Percentiles rank a stretch among this genome's conserved stretches.
Conservation (phyloP, 2,888 invertebrate species). For the Drosophila anomelani region DNA sequence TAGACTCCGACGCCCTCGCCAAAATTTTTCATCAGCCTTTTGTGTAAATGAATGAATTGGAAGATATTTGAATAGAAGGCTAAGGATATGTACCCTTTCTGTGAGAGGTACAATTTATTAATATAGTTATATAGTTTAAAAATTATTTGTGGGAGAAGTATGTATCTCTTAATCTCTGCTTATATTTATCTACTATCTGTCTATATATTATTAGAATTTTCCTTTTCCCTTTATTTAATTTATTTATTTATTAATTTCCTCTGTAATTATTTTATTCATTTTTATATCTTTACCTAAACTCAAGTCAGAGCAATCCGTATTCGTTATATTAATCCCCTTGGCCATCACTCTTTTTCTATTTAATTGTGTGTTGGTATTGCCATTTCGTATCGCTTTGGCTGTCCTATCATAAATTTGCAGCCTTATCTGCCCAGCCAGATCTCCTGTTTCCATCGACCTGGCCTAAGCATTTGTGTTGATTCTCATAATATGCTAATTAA, state of each 20-base stretch:
- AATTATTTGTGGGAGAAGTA: background rate
- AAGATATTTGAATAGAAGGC: slow-evolving; percentile 9
- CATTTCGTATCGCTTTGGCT: slow-evolving; percentile 64
- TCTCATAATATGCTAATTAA: slow-evolving; percentile 80
- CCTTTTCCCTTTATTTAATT: too few species aligned
- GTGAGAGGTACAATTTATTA: background rate
- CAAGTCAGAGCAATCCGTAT: slow-evolving; percentile 1
- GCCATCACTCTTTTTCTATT: slow-evolving; percentile 41
- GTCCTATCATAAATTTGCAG: slow-evolving; percentile 72
- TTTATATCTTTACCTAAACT: background rate
- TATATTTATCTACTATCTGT: too few species aligned
- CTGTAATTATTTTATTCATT: background rate
- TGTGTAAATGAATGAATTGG: slow-evolving; percentile 9
- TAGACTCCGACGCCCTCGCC: slow-evolving; percentile 41
- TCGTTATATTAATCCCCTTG: background rate
- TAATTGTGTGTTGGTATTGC: slow-evolving; percentile 79
- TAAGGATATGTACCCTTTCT: slow-evolving; percentile 1
- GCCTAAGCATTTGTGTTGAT: slow-evolving; percentile 67
- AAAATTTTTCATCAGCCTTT: slow-evolving; percentile 14
- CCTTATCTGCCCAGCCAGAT: slow-evolving; percentile 63
- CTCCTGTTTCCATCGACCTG: slow-evolving; percentile 49
- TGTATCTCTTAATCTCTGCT: too few species aligned
- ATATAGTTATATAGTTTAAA: too few species aligned
- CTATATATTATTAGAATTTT: too few species aligned
- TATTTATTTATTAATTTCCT: too few species aligned